Evolutionary conservation across 2,113 vertebrate species (phyloP).

Genomic region (Acrocephalus arundinaceus): DNA sequence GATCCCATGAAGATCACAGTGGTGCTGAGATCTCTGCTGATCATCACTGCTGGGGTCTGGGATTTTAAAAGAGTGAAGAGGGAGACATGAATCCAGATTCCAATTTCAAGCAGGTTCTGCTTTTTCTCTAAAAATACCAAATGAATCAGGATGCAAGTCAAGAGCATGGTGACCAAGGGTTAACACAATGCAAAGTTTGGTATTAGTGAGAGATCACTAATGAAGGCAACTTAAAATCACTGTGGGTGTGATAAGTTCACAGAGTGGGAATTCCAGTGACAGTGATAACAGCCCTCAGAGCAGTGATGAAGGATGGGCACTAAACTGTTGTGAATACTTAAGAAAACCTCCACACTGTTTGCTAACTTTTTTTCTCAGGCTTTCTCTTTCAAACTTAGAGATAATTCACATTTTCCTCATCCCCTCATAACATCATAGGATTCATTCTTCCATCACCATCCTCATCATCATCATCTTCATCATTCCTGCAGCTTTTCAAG

Average conservation of each 20-base stretch:
- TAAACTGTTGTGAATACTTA: rapidly evolving
- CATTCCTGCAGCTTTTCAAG: background rate
- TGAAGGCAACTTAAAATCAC: background rate
- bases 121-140: background rate
- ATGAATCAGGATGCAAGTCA: background rate
- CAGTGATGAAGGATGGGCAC: background rate
- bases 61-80: background rate
- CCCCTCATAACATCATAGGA: rapidly evolving
- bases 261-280: background rate
- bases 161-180: background rate
- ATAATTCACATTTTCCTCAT: background rate
- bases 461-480: background rate
- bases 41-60: background rate
- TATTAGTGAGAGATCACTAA: background rate
- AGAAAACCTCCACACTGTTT: background rate
- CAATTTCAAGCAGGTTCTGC: background rate
- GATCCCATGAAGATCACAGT: background rate
- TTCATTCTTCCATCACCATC: background rate
- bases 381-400: background rate
- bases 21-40: background rate
- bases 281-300: background rate
- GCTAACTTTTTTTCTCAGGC: background rate
- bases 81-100: background rate
- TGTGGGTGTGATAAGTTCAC: background rate
- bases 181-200: rapidly evolving